Base-by-base conservation (phyloP, 2,888 invertebrate genomes). In the Andrena camellia region DNA sequence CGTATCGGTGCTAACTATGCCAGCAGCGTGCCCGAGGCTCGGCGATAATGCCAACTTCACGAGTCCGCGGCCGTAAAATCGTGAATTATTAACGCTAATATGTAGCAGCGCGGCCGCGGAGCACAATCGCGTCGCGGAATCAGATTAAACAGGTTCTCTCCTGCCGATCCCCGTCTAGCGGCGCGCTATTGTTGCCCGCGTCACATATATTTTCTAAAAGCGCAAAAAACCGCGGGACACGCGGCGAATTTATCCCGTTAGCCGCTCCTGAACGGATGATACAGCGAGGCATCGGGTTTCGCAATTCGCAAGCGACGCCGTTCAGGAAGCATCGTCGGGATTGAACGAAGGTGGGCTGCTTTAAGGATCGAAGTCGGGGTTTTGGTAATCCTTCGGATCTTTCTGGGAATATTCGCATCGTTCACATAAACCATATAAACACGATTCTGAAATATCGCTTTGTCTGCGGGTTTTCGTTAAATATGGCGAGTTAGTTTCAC, bases 71-170 rank as follows among this genome's bases (percentile, higher is more conserved):
- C 89, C 88, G 86, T 90, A 89, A 90, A 90, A 90, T 90, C 89
- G 87, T 90, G 90, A 90, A 90, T 90, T 90, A 90, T 90, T 90
- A 89, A 90, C 87, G 85, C 88, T 90, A 89, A 90, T 90, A 86
- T 90, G 88, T 90, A 89, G 86, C 90, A 87, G 89, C 86, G 81
- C 78, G 81, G 83, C 80, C 67, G 48, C 57, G 42, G 66, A 50
- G 86, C 86, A 88, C 90, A 87, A 90, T 88, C 88, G 81, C 67
- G 63, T 77, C 74, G 75, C 73, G 81, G 85, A 88, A 88, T 86
- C 82, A 75, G 60, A 76, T 78, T 69, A 77, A 81, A 86, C 80
- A 66, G 76, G 82, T 73, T 68, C 68, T 50, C 62, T 71, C 50
- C 42, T 60, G 42, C 42, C 80, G 63, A 72, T 50, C 52, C 67